These are phyloP conservation scores for Odocoileus virginianus DNA, from an alignment of 2,113 vertebrate species.

Conservation along the genomic window DNA sequence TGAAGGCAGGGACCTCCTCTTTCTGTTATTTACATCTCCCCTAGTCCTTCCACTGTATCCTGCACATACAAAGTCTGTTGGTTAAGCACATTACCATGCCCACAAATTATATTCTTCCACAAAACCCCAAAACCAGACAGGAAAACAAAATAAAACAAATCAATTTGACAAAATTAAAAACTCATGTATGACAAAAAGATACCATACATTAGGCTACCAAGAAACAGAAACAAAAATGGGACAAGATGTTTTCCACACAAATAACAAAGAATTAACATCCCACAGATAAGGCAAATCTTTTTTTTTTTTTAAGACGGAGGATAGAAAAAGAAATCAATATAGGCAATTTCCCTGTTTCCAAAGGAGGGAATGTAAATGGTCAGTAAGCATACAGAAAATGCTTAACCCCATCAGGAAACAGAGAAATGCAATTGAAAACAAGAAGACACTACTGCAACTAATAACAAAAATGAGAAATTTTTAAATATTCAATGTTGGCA, in stretches of 20 bases:
- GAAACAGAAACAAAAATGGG: neutral
- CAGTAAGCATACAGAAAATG: neutral
- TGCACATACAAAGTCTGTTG: neutral
- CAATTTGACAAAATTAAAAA: constrained; percentile 29
- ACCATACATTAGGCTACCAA: neutral
- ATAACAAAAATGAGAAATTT: constrained; percentile 41
- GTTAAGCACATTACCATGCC: constrained; percentile 25
- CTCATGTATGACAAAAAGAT: neutral
- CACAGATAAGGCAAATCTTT: neutral
- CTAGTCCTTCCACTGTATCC: neutral
- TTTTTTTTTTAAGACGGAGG: neutral
- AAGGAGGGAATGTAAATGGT: neutral
- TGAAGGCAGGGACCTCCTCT: constrained; percentile 34
- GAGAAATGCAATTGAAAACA: constrained; percentile 19
- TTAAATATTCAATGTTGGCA: neutral
- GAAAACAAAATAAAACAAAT: constrained; percentile 30
- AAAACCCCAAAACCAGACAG: constrained; percentile 40
- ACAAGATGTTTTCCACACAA: neutral
- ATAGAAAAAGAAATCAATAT: neutral
- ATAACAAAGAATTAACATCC: neutral
- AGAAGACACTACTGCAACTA: neutral
- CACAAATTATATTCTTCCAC: constrained; percentile 32
- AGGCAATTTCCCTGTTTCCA: neutral
- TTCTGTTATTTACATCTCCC: neutral
- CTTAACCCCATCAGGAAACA: neutral